Percentiles rank a stretch among this genome's conserved stretches.
phyloP scores from a whole-genome alignment of 2,113 vertebrate genomes.

The Boulengeromyrus knoepffleri region DNA sequence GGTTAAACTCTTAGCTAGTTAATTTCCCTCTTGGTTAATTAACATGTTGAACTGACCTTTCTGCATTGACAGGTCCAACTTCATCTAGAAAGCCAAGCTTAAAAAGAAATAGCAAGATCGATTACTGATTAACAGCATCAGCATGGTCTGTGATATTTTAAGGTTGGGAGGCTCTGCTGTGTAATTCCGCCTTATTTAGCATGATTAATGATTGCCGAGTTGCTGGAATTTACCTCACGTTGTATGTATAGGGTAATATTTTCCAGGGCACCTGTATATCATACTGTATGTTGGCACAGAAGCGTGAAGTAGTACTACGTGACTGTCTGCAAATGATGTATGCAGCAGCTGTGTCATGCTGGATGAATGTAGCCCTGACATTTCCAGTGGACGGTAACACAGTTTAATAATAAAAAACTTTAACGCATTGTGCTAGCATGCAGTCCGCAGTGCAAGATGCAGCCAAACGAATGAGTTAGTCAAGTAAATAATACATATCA shows the following conservation, averaged over 20 bases:
- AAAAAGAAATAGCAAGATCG: slow-evolving; percentile 58
- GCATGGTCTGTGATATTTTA: slow-evolving; percentile 7
- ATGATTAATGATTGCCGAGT: neutral
- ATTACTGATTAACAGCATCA: slow-evolving; percentile 55
- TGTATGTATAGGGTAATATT: neutral
- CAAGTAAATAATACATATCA: neutral
- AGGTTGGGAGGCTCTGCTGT: neutral
- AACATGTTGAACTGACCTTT: slow-evolving; percentile 72
- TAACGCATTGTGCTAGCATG: neutral
- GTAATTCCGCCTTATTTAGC: neutral
- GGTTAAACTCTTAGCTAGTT: slow-evolving; percentile 62
- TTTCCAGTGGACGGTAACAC: neutral
- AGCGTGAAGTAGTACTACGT: neutral
- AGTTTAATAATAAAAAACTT: neutral
- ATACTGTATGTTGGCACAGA: neutral
- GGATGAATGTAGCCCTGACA: neutral
- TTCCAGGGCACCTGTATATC: neutral
- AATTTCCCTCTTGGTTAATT: slow-evolving; percentile 85
- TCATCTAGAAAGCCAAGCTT: slow-evolving; percentile 71
- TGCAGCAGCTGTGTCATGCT: neutral
- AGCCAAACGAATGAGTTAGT: neutral
- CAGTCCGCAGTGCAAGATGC: neutral
- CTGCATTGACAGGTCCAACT: slow-evolving; percentile 66
- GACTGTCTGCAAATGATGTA: neutral
- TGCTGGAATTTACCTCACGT: neutral